A percentile compares a stretch with the other conserved stretches of the same genome.
phyloP scores from a whole-genome alignment of 2,888 invertebrate genomes.

The Phlogophora meticulosa region DNA sequence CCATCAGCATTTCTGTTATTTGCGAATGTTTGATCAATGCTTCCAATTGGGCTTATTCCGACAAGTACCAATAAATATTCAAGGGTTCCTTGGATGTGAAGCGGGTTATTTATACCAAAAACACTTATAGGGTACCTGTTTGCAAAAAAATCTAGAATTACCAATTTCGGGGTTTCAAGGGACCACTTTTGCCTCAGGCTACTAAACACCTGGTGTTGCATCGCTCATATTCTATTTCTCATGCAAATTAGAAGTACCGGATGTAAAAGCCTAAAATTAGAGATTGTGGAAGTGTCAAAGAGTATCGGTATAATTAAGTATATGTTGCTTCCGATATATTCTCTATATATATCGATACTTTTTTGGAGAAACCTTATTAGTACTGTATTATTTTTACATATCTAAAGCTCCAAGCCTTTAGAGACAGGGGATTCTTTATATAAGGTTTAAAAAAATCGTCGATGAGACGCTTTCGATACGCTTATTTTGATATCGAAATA shows the following conservation, averaged over 20 bases:
- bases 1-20: conserved; percentile 37
- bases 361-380: too few species aligned
- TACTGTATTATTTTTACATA: too few species aligned
- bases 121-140: neutral
- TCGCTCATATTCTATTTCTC: conserved; percentile 24
- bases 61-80: conserved; percentile 37
- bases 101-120: conserved; percentile 15
- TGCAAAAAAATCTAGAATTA: neutral
- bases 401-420: too few species aligned
- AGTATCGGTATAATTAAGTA: too few species aligned
- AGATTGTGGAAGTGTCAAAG: too few species aligned
- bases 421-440: too few species aligned
- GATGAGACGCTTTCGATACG: too few species aligned
- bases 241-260: conserved; percentile 32
- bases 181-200: neutral
- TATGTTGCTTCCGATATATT: too few species aligned
- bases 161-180: neutral
- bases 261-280: conserved; percentile 14
- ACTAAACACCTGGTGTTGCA: conserved; percentile 11
- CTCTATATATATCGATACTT: too few species aligned
- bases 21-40: conserved; percentile 44
- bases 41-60: conserved; percentile 26
- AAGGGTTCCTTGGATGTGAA: conserved; percentile 13
- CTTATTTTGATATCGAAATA: too few species aligned
- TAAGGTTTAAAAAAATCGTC: too few species aligned